Evolutionary conservation across 35 echinoderm and acorn worm species (phyloP), one percentile per base, ranked within the genome.

Genomic region (Heliocidaris tuberculata): DNA sequence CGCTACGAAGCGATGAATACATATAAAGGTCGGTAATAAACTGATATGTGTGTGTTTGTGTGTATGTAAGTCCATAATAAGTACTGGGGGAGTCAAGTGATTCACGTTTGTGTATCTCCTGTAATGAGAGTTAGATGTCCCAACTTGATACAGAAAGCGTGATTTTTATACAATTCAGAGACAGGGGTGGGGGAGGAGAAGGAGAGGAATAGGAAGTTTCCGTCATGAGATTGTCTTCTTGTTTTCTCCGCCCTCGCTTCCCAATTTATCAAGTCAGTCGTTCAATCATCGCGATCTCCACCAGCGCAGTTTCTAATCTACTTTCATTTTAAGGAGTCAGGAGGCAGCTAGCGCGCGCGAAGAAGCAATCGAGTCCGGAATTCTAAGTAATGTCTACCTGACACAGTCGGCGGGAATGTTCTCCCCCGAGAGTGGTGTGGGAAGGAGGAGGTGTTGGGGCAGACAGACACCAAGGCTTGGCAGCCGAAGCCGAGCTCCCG

Each of bases 301-400:
- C 29, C 29, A 93, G 48, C 91, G 50, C 91, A 78, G 65, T 78
- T 89, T 93, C 50, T 93, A 93, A 93, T 93, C 50, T 93, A 50
- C 91, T 93, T 48, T 59, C 48, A 93, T 93, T 93, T 56, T 15
- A 32, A 59, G 48, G 91, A 52, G 29, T 31, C 48, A 19, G 31
- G 91, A n/a, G 17, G 91, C 47, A 48, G 91, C 91, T 7, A 30
- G 47, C 31, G 87, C 87, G 65, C 65, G 65, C 21, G 87, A 89
- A 89, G 87, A 89, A 31, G 47, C 87, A 89, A 89, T 89, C 87
- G 87, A 89, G 87, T 89, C 47, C 47, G 87, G 91, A 93, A 93
- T 93, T 56, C 47, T 93, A 93, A 93, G 48, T 93, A 93, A 93
- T 93, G 91, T 93, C 48, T 93, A 59, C 48, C 48, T 93, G 91